Evolutionary conservation across 2,113 vertebrate species (phyloP).

Genomic region (Semnornis frantzii): DNA sequence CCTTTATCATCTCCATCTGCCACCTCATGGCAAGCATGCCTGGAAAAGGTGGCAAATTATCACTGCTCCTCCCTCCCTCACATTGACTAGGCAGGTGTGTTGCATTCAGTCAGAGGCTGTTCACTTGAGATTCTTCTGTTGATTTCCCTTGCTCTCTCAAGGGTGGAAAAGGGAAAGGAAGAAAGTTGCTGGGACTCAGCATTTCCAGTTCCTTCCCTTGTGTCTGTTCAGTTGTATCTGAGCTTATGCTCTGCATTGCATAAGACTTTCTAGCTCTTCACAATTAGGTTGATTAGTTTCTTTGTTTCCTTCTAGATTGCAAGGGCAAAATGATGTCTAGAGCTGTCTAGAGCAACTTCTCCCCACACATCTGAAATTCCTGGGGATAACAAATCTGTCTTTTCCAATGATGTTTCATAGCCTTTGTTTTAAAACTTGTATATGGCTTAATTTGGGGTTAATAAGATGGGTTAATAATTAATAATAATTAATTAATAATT

Average conservation of each 20-base stretch:
- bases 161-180: neutral
- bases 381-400: neutral
- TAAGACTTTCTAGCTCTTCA: neutral
- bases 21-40: neutral
- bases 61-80: neutral
- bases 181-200: neutral
- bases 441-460: neutral
- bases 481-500: too few species aligned
- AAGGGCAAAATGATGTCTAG: neutral
- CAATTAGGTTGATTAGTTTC: neutral
- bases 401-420: neutral
- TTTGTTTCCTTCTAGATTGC: neutral
- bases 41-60: neutral
- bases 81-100: fast-evolving
- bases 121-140: neutral
- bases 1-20: neutral
- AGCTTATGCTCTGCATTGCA: fast-evolving
- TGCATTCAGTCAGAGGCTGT: neutral
- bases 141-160: neutral
- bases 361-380: neutral
- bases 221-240: neutral
- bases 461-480: neutral
- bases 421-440: neutral
- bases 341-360: neutral
- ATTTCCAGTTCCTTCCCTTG: neutral